A percentile compares a stretch with the other conserved stretches of the same genome.
These are phyloP conservation scores for Ivindomyrus marchei DNA, from an alignment of 2,113 vertebrate genomes.

Conservation along the genomic window DNA sequence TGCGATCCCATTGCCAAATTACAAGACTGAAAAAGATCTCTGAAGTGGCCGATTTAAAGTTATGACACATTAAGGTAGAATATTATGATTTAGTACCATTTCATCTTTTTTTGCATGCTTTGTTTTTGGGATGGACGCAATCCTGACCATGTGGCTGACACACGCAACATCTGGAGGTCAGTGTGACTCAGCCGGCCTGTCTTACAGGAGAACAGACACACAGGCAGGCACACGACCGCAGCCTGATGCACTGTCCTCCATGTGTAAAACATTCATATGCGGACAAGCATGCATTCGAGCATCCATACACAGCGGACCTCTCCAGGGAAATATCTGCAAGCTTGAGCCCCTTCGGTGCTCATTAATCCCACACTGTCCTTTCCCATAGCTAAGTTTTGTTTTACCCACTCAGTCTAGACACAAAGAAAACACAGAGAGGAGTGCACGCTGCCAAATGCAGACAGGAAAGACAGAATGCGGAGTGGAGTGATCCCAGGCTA, in stretches of 20 bases:
- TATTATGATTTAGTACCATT: background rate
- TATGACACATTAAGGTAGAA: background rate
- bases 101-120: background rate
- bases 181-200: background rate
- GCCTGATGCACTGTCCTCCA: background rate
- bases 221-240: background rate
- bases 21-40: background rate
- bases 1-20: background rate
- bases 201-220: constrained; percentile 9
- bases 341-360: constrained; percentile 1
- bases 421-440: constrained; percentile 51
- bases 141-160: background rate
- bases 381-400: constrained; percentile 37
- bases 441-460: constrained; percentile 14
- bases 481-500: constrained; percentile 45
- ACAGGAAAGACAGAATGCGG: constrained; percentile 36
- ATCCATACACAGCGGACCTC: background rate
- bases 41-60: background rate
- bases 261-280: background rate
- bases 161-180: background rate
- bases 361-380: constrained; percentile 40
- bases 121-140: background rate
- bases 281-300: background rate
- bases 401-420: constrained; percentile 59
- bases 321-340: background rate